These are phyloP conservation scores for Elaphurus davidianus DNA, from an alignment of 2,113 vertebrate species.

Conservation along the genomic window DNA sequence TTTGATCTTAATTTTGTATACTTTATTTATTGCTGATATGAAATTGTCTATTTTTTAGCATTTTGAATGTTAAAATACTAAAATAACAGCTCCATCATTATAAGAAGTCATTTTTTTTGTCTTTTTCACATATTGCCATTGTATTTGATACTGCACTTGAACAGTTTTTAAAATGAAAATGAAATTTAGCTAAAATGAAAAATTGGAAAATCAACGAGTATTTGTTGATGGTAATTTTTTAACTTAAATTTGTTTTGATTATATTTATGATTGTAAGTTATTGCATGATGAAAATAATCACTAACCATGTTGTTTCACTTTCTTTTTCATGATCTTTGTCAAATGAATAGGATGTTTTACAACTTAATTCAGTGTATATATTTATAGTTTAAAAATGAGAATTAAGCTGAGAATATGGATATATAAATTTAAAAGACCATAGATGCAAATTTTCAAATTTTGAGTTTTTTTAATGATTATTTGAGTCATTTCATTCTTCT, in stretches of 20 bases:
- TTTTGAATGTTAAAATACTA: neutral
- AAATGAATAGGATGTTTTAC: neutral
- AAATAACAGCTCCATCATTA: neutral
- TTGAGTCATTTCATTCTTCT: neutral
- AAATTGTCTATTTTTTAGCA: neutral
- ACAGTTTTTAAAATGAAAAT: neutral
- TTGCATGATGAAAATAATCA: neutral
- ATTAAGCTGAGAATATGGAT: neutral
- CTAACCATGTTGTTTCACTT: neutral
- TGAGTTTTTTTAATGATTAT: neutral
- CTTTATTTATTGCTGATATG: neutral
- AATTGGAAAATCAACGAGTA: fast-evolving
- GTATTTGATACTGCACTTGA: neutral
- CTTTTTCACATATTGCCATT: neutral
- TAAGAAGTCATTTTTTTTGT: neutral
- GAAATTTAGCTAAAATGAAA: neutral
- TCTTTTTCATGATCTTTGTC: neutral
- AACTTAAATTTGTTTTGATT: neutral
- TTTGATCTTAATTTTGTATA: neutral
- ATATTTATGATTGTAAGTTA: neutral
- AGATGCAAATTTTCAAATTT: neutral
- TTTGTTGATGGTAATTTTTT: neutral
- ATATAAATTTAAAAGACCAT: neutral
- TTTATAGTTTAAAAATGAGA: neutral
- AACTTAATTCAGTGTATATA: neutral